Percentiles rank a stretch among this genome's conserved stretches.
phyloP scores from a whole-genome alignment of 2,113 vertebrate species.

The Gymnogyps californianus region DNA sequence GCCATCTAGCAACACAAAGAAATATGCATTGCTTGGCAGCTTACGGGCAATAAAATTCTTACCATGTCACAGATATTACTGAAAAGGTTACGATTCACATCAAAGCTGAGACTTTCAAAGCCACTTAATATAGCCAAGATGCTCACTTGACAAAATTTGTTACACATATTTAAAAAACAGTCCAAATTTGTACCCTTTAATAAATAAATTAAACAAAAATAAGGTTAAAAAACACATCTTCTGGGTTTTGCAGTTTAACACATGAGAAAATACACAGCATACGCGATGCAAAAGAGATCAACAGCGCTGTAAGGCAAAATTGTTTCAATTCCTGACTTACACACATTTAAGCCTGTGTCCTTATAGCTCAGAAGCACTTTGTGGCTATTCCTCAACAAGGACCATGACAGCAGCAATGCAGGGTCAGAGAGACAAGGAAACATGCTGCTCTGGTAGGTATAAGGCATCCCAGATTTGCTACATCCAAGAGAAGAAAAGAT shows the following conservation, averaged over 20 bases:
- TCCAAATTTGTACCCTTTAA: not conserved
- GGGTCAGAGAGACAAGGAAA: not conserved
- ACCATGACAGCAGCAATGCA: not conserved
- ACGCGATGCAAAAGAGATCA: not conserved
- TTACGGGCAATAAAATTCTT: not conserved
- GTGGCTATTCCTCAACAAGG: not conserved
- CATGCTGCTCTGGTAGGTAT: not conserved
- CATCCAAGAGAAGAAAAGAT: not conserved
- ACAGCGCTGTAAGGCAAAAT: not conserved
- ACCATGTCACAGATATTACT: not conserved
- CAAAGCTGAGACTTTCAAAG: not conserved
- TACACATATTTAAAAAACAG: not conserved
- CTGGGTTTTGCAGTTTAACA: not conserved
- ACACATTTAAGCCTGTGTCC: not conserved
- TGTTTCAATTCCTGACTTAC: not conserved
- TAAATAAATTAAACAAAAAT: not conserved
- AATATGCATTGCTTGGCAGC: not conserved
- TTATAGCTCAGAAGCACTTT: not conserved
- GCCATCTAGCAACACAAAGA: not conserved
- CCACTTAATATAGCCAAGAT: not conserved
- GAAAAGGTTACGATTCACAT: not conserved
- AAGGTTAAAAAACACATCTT: not conserved
- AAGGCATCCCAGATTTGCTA: not conserved
- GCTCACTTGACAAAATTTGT: not conserved
- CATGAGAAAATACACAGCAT: not conserved